A percentile compares a stretch with the other conserved stretches of the same genome.
These are phyloP conservation scores for Andrena chrysosceles DNA, from an alignment of 2,888 invertebrate genomes.

Conservation along the genomic window DNA sequence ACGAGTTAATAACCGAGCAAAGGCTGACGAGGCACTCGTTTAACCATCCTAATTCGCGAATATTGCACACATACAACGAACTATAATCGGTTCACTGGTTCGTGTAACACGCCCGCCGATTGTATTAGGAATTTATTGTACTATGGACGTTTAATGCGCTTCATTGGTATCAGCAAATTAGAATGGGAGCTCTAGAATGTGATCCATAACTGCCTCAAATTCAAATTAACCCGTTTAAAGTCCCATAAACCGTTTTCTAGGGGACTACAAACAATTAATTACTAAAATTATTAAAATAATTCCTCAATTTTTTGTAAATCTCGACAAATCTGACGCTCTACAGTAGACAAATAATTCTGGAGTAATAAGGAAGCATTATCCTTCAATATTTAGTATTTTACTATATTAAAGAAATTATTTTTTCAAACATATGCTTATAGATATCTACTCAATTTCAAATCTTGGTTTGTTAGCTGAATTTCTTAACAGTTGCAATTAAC, in stretches of 20 bases:
- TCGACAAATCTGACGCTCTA: no score
- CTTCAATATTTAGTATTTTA: no score
- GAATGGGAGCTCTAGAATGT: slow-evolving; percentile 36
- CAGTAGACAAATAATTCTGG: no score
- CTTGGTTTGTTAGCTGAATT: no score
- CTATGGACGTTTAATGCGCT: slow-evolving; percentile 47
- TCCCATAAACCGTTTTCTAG: not conserved
- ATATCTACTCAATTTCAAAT: no score
- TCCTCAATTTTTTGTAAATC: no score
- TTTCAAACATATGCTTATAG: no score
- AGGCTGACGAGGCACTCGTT: slow-evolving; percentile 58
- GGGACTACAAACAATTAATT: no score
- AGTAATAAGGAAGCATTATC: no score
- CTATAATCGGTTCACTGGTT: slow-evolving; percentile 60
- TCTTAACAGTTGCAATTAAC: no score
- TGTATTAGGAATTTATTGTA: slow-evolving; percentile 58
- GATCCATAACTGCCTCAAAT: slow-evolving; percentile 47
- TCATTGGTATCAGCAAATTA: slow-evolving; percentile 47
- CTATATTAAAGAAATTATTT: no score
- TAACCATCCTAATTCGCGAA: slow-evolving; percentile 62
- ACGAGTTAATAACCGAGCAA: slow-evolving; percentile 57
- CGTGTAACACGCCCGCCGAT: slow-evolving; percentile 58
- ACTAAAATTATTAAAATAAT: no score
- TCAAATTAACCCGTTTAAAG: slow-evolving; percentile 10
- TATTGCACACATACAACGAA: slow-evolving; percentile 51